Evolutionary conservation across 2,113 vertebrate genomes (phyloP), one percentile per base, ranked within the genome.

Genomic region (Pardalotus punctatus): DNA sequence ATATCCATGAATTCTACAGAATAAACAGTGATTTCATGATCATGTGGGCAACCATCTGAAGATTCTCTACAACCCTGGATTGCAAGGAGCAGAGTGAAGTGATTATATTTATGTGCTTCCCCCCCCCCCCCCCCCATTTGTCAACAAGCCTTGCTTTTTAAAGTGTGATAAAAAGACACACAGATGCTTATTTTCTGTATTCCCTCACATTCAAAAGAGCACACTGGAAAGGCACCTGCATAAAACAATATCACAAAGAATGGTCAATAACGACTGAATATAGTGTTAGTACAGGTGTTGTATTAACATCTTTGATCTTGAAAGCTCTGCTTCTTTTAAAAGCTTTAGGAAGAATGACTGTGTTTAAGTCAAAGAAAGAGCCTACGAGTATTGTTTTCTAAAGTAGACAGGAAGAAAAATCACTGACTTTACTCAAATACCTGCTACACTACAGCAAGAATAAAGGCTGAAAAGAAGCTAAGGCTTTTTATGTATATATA

Each of bases 261-360:
- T 97, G 96, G 97, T 97, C 97, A 97, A 95, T 95, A 95, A 97
- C 33, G 92, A 95, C 95, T 94, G 96, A 97, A 95, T 96, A 96
- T 92, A 95, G 89, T 98, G 97, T 98, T 98, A 97, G 97, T 95
- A 98, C 98, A 98, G 98, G 98, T 98, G 98, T 93, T 97, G 95
- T 56, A 81, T 78, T 94, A 95, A 94, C 96, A 97, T 97, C 98
- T 98, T 98, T 98, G 98, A 98, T 98, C 98, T 98, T 77, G 66
- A 94, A 97, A 97, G 95, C 94, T 97, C 86, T 95, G 97, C 96
- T 95, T 97, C 97, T 98, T 97, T 98, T 96, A 97, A 97, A 98
- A 97, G 96, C 91, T 97, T 97, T 97, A 92, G 97, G 93, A 94
- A 97, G 97, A 97, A 98, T 98, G 97, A 94, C 91, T 96, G 82